Conservation (phyloP, 2,888 invertebrate species). For the Eupithecia insigniata region DNA sequence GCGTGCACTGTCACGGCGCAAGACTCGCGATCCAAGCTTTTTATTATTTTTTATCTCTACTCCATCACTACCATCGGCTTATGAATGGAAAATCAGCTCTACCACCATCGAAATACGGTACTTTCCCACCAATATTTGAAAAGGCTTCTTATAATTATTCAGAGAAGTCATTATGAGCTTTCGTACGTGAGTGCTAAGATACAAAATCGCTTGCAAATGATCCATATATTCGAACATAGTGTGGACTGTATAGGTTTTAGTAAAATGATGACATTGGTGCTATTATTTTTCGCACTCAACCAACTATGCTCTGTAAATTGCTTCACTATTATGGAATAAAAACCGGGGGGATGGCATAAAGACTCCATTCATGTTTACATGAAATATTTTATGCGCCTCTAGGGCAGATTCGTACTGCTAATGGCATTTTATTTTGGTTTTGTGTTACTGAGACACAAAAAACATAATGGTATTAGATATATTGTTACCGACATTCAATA, state of each 20-base stretch:
- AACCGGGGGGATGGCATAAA: slow-evolving; percentile 60
- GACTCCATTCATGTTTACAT: slow-evolving; percentile 67
- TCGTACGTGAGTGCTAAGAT: background rate
- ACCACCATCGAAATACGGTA: background rate
- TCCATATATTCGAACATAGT: background rate
- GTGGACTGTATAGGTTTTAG: background rate
- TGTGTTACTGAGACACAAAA: slow-evolving; percentile 13
- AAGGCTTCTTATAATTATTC: too few relatives aligned
- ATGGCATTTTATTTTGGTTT: slow-evolving; percentile 44
- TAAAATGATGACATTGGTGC: slow-evolving; percentile 44
- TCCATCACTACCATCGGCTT: background rate
- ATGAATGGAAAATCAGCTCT: background rate
- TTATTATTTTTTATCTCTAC: slow-evolving; percentile 48
- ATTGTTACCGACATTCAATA: slow-evolving; percentile 1
- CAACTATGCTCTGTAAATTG: slow-evolving; percentile 73
- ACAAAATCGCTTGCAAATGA: background rate
- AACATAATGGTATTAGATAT: slow-evolving; percentile 9
- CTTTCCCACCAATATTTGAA: background rate
- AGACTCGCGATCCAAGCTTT: slow-evolving; percentile 63
- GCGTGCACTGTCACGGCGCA: slow-evolving; percentile 74
- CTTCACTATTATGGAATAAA: slow-evolving; percentile 69
- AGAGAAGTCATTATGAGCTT: background rate
- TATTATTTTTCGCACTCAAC: slow-evolving; percentile 56
- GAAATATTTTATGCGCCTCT: slow-evolving; percentile 64
- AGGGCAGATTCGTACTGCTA: slow-evolving; percentile 47